A percentile compares a stretch with the other conserved stretches of the same genome.
phyloP scores from a whole-genome alignment of 2,113 vertebrate genomes.

The Ochotona princeps region DNA sequence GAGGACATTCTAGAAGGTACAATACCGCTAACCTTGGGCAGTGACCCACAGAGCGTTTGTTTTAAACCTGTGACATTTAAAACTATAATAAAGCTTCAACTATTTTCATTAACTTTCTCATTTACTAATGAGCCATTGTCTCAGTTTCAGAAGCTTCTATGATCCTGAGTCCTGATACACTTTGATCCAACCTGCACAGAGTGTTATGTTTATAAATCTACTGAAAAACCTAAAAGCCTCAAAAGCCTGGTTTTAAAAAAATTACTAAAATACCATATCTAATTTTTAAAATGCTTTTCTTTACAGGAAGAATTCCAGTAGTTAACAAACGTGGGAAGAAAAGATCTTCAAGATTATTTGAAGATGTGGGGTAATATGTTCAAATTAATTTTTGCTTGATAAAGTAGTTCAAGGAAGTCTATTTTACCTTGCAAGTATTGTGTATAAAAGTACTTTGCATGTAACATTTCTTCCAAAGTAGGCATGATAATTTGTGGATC shows the following conservation, averaged over 20 bases:
- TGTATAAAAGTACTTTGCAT: constrained; percentile 14
- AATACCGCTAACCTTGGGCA: not conserved
- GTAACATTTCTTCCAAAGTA: constrained; percentile 44
- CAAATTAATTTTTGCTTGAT: constrained; percentile 29
- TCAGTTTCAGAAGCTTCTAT: not conserved
- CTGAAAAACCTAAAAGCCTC: constrained; percentile 28
- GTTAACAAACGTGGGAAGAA: constrained; percentile 87
- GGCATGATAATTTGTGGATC: constrained; percentile 37
- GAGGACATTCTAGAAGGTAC: constrained; percentile 85
- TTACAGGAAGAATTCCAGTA: constrained; percentile 80
- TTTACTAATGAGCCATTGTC: not conserved
- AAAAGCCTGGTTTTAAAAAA: not conserved
- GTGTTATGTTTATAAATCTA: not conserved
- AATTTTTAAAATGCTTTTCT: constrained; percentile 37
- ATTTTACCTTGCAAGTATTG: not conserved
- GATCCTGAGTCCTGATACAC: constrained; percentile 6
- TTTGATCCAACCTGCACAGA: not conserved
- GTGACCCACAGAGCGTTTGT: not conserved
- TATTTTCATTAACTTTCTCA: not conserved
- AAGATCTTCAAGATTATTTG: constrained; percentile 75
- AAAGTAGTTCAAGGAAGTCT: constrained; percentile 39
- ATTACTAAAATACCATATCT: not conserved
- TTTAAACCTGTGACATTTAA: not conserved
- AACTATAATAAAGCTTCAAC: not conserved
- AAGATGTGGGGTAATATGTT: constrained; percentile 86